Percentiles rank a stretch among this genome's conserved stretches.
These are phyloP conservation scores for Trichogramma evanescens DNA, from an alignment of 2,888 invertebrate genomes.

Conservation along the genomic window DNA sequence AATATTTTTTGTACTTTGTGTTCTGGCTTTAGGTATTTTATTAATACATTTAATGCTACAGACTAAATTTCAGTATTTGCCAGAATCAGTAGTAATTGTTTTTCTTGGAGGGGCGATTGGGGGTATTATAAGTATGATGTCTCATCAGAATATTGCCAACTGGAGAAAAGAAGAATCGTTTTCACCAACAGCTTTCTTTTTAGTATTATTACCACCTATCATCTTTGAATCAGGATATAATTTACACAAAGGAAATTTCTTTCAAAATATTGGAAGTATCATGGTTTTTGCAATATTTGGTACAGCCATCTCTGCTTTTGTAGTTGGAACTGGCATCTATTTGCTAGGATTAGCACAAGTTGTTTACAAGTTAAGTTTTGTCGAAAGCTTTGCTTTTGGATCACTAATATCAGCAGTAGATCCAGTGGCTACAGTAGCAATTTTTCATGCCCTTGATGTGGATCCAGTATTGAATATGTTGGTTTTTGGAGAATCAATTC, in stretches of 20 bases:
- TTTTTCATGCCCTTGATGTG: conserved; percentile 94
- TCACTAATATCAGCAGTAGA: conserved; percentile 97
- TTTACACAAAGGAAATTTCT: conserved; percentile 93
- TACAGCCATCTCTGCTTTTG: conserved; percentile 92
- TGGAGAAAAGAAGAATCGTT: conserved; percentile 98
- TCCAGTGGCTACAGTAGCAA: conserved; percentile 97
- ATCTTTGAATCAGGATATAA: conserved; percentile 99
- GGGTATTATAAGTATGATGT: conserved; percentile 80
- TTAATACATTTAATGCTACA: conserved; percentile 91
- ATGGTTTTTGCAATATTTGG: conserved; percentile 96
- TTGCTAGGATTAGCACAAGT: conserved; percentile 85
- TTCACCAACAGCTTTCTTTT: conserved; percentile 95
- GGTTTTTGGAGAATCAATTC: conserved; percentile 92
- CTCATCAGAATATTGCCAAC: conserved; percentile 81
- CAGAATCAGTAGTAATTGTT: conserved; percentile 95
- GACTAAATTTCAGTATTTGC: conserved; percentile 92
- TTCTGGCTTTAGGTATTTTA: conserved; percentile 88
- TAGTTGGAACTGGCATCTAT: conserved; percentile 94
- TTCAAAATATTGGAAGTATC: conserved; percentile 98
- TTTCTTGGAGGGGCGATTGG: conserved; percentile 91
- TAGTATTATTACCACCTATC: conserved; percentile 93
- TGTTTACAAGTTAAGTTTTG: conserved; percentile 85
- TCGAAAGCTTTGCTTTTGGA: conserved; percentile 98
- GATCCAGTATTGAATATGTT: conserved; percentile 98
- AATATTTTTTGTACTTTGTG: conserved; percentile 94